These are phyloP conservation scores for Xiphophorus couchianus DNA, from an alignment of 2,113 vertebrate species.

Conservation along the genomic window DNA sequence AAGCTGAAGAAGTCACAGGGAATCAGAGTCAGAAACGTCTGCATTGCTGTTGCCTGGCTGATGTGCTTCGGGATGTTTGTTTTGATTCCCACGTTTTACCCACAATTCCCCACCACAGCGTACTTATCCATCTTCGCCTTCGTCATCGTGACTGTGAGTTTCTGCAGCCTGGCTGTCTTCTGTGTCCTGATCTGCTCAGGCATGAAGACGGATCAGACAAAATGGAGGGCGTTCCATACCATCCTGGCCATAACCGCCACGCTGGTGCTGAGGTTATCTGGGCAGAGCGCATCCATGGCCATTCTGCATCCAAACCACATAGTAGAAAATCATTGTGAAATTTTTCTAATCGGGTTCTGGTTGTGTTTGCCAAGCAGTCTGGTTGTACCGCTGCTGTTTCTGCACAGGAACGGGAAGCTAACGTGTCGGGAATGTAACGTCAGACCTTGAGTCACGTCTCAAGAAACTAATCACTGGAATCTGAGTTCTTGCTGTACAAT, in stretches of 20 bases:
- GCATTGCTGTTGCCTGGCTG: neutral
- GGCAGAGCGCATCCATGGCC: neutral
- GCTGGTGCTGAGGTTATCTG: neutral
- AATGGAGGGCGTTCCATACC: neutral
- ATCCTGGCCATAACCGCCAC: neutral
- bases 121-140: neutral
- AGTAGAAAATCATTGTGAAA: neutral
- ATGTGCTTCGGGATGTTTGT: neutral
- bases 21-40: conserved; percentile 1
- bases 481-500: too few species aligned
- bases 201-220: neutral
- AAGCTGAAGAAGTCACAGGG: neutral
- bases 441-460: too few species aligned
- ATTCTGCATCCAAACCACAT: rapidly evolving
- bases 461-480: too few species aligned
- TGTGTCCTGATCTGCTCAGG: neutral
- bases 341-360: neutral
- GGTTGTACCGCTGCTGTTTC: conserved; percentile 10
- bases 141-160: neutral
- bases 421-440: neutral
- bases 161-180: neutral
- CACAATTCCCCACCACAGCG: neutral
- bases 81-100: neutral
- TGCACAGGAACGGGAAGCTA: neutral
- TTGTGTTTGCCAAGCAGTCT: conserved; percentile 8